Conservation (phyloP, 2,797 vertebrate genomes). For the Cetoscarus ocellatus region DNA sequence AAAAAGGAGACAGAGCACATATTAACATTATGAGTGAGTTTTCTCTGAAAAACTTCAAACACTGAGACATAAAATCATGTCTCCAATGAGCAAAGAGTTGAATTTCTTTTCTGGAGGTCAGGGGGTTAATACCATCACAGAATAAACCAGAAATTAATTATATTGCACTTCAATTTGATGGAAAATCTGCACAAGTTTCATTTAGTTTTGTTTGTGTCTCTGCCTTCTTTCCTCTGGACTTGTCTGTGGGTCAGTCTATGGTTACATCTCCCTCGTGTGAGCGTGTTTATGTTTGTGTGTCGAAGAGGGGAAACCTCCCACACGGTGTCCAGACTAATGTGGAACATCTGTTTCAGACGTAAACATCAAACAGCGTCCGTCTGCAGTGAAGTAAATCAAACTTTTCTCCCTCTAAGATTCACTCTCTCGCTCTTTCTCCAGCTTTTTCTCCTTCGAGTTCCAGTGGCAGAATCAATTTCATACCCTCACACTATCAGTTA, state of each 20-base stretch:
- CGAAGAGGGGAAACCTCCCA: conserved; percentile 24
- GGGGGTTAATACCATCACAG: conserved; percentile 36
- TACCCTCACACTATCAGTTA: conserved; percentile 36
- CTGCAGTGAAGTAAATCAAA: conserved; percentile 23
- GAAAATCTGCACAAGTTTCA: conserved; percentile 16
- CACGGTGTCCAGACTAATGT: conserved; percentile 54
- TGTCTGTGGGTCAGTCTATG: conserved; percentile 31
- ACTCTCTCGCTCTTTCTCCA: neutral
- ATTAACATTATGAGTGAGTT: conserved; percentile 8
- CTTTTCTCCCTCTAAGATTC: conserved; percentile 8
- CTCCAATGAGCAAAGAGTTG: conserved; percentile 14
- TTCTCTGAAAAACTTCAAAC: conserved; percentile 31
- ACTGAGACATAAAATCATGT: conserved; percentile 28
- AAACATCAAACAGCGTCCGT: conserved; percentile 50
- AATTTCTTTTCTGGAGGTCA: conserved; percentile 29
- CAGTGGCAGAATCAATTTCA: conserved; percentile 42
- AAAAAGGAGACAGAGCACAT: conserved; percentile 26
- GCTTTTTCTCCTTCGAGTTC: conserved; percentile 1
- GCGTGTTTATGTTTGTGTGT: conserved; percentile 42
- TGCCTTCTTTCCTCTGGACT: conserved; percentile 3
- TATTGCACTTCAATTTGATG: conserved; percentile 25
- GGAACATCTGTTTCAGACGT: conserved; percentile 63
- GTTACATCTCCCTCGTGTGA: conserved; percentile 24
- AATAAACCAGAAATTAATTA: conserved; percentile 27
- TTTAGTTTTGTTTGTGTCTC: neutral